Evolutionary conservation across 2,888 invertebrate species (phyloP).

Genomic region (Apamea sordens): DNA sequence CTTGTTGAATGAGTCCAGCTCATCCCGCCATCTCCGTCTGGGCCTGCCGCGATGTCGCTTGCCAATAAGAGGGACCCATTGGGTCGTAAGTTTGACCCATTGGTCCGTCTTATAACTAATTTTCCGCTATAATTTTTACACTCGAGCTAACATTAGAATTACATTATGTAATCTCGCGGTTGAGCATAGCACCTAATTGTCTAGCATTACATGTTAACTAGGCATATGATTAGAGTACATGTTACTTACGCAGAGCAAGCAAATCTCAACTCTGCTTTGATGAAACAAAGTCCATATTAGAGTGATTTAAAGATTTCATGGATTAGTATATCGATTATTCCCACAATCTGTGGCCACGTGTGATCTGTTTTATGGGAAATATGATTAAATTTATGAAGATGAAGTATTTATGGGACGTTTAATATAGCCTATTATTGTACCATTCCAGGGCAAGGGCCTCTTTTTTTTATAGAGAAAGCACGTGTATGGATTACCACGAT

Average conservation of each 20-base stretch:
- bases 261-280: not conserved
- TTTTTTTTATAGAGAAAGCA: not conserved
- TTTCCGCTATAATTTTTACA: not conserved
- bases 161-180: constrained; percentile 7
- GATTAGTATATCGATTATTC: constrained; percentile 7
- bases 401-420: constrained; percentile 2
- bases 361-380: not conserved
- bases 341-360: constrained; percentile 29
- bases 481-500: not conserved
- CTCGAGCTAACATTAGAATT: not conserved
- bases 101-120: too few relatives aligned
- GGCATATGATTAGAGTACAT: constrained; percentile 11
- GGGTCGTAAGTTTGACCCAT: too few relatives aligned
- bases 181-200: constrained; percentile 26
- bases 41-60: too few relatives aligned
- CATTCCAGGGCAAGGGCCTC: too few relatives aligned
- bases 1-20: too few relatives aligned
- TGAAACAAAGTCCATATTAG: not conserved
- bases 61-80: too few relatives aligned
- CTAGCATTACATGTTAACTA: constrained; percentile 31
- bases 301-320: not conserved
- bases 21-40: too few relatives aligned
- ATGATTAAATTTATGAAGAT: not conserved
- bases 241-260: not conserved
- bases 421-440: not conserved